These are phyloP conservation scores for Neocrepidodera transversa DNA, from an alignment of 2,888 invertebrate species.

Conservation along the genomic window DNA sequence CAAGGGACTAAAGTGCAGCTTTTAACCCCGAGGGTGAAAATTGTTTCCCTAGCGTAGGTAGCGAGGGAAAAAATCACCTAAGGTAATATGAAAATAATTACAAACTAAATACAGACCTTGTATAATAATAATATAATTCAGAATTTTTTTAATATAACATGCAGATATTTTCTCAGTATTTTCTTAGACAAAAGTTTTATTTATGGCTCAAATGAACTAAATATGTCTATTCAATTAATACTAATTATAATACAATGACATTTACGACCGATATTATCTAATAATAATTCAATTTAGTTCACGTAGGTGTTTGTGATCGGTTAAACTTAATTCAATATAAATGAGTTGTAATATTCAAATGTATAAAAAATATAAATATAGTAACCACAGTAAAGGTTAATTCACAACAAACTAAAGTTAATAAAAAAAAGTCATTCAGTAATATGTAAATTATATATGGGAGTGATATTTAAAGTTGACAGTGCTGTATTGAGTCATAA, in stretches of 20 bases:
- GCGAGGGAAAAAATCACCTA: no score
- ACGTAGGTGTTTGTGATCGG: background rate
- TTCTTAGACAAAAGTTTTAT: no score
- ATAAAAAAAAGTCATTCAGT: background rate
- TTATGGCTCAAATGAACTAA: no score
- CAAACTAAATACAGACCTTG: no score
- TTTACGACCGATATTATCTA: background rate
- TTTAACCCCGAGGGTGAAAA: no score
- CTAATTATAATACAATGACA: background rate
- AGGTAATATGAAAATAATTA: no score
- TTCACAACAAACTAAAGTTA: background rate
- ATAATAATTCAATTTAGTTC: background rate
- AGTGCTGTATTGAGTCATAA: slow-evolving; percentile 1
- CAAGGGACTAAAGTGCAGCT: no score
- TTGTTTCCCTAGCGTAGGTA: no score
- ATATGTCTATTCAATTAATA: background rate
- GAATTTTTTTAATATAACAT: background rate
- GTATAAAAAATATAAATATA: background rate
- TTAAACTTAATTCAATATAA: background rate
- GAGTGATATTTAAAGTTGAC: slow-evolving; percentile 2
- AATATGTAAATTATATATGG: background rate
- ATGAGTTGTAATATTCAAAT: background rate
- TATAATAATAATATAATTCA: no score
- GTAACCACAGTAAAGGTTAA: background rate
- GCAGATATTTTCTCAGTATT: no score